A percentile compares a stretch with the other conserved stretches of the same genome.
Evolutionary conservation across 2,113 vertebrate species (phyloP).

Genomic region (mouse (Mus musculus)): DNA sequence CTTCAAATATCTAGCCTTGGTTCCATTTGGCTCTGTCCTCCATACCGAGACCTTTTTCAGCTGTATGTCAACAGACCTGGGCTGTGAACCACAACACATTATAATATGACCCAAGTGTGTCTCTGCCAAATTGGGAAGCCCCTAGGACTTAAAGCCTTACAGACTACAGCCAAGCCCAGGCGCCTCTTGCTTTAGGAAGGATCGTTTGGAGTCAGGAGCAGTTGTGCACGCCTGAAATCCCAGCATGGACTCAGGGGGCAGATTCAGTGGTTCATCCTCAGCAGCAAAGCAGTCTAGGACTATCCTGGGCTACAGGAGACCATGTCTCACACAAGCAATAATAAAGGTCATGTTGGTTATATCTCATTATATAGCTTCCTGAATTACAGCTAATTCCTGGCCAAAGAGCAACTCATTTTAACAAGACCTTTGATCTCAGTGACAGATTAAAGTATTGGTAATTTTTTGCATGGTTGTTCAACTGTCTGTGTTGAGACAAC

Average conservation of each 20-base stretch:
- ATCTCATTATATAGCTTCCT: not conserved
- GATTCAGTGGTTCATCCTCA: not conserved
- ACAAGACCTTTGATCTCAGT: constrained; percentile 14
- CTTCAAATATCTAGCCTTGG: constrained; percentile 78
- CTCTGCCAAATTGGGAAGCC: constrained; percentile 74
- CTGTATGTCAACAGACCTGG: constrained; percentile 80
- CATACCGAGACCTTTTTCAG: constrained; percentile 72
- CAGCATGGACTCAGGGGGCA: not conserved
- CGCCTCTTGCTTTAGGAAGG: constrained; percentile 73
- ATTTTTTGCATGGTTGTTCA: constrained; percentile 58
- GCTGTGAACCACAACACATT: constrained; percentile 77
- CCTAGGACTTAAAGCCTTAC: constrained; percentile 73
- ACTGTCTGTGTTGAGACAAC: constrained; percentile 67
- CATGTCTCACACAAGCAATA: constrained; percentile 9
- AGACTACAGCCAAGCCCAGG: constrained; percentile 65
- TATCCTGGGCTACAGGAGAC: not conserved
- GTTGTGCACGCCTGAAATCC: not conserved
- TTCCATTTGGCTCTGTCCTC: constrained; percentile 77
- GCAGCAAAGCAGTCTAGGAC: not conserved
- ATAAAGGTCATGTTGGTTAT: constrained; percentile 79
- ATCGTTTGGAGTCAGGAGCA: constrained; percentile 56
- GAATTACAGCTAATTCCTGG: constrained; percentile 67
- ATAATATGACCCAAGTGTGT: constrained; percentile 69
- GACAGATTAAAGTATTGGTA: constrained; percentile 43
- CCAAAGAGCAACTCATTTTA: constrained; percentile 65